phyloP scores from a whole-genome alignment of 2,113 vertebrate genomes.

The Sylvia atricapilla region DNA sequence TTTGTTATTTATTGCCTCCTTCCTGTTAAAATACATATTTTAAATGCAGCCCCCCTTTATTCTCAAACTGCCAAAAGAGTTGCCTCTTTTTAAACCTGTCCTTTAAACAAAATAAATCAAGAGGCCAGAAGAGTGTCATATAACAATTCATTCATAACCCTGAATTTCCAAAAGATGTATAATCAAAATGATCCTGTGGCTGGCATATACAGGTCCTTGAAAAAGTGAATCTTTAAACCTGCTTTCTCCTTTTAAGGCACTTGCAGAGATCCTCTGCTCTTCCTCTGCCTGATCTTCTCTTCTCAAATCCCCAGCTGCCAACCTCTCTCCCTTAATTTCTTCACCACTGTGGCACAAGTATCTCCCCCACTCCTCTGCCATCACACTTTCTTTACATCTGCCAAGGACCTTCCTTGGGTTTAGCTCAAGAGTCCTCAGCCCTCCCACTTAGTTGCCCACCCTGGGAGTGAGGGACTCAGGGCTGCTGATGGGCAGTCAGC shows the following conservation, averaged over 20 bases:
- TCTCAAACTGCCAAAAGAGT: neutral
- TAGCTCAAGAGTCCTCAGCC: neutral
- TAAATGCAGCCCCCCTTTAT: neutral
- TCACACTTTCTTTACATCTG: neutral
- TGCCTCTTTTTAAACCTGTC: neutral
- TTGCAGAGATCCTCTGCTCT: neutral
- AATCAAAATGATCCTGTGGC: neutral
- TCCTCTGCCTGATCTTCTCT: neutral
- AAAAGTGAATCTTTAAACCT: neutral
- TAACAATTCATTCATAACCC: neutral
- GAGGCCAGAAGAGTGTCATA: neutral
- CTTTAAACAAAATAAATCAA: conserved; percentile 23
- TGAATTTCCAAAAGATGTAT: neutral
- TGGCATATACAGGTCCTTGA: neutral
- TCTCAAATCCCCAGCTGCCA: neutral
- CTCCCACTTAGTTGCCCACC: neutral
- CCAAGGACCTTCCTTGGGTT: neutral
- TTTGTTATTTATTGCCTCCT: neutral
- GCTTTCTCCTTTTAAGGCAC: neutral
- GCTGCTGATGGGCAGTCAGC: neutral
- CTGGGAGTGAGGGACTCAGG: neutral
- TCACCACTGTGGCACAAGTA: neutral
- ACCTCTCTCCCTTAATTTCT: neutral
- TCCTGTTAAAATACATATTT: neutral
- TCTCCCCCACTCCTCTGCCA: neutral